Conservation (phyloP, 2,797 vertebrate species). For the Pantherophis alleghaniensis region DNA sequence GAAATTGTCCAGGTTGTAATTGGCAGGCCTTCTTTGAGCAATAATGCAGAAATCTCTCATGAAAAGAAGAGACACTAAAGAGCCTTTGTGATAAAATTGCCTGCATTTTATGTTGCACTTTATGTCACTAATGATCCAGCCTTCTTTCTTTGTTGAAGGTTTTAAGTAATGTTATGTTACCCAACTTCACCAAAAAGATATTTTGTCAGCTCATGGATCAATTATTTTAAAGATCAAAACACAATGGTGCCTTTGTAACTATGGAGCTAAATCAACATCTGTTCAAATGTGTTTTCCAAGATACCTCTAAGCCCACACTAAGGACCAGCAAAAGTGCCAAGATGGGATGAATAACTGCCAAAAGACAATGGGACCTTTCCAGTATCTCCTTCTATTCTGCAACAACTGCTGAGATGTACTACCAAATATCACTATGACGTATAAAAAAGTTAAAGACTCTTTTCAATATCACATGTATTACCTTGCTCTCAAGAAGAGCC, state of each 20-base stretch:
- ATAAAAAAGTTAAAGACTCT: neutral
- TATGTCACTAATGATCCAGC: neutral
- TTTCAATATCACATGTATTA: neutral
- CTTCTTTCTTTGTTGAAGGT: neutral
- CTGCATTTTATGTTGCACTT: neutral
- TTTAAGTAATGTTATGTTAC: constrained; percentile 9
- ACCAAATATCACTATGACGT: neutral
- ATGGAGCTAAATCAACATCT: neutral
- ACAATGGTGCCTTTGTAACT: neutral
- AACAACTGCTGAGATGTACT: neutral
- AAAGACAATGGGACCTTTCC: neutral
- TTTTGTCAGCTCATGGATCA: neutral
- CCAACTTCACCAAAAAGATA: neutral
- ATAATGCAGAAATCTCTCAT: constrained; percentile 1
- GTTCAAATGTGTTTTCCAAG: neutral
- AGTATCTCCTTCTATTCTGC: neutral
- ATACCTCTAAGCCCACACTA: neutral
- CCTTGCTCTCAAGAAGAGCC: neutral
- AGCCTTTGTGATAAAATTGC: neutral
- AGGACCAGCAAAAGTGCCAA: neutral
- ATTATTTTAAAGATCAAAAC: neutral
- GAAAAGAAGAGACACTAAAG: neutral
- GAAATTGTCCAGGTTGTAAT: constrained; percentile 47
- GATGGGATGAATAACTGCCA: neutral
- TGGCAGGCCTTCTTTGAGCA: constrained; percentile 12